Evolutionary conservation across 2,888 invertebrate genomes (phyloP), one percentile per base, ranked within the genome.

Genomic region (Exephanes ischioxanthus): DNA sequence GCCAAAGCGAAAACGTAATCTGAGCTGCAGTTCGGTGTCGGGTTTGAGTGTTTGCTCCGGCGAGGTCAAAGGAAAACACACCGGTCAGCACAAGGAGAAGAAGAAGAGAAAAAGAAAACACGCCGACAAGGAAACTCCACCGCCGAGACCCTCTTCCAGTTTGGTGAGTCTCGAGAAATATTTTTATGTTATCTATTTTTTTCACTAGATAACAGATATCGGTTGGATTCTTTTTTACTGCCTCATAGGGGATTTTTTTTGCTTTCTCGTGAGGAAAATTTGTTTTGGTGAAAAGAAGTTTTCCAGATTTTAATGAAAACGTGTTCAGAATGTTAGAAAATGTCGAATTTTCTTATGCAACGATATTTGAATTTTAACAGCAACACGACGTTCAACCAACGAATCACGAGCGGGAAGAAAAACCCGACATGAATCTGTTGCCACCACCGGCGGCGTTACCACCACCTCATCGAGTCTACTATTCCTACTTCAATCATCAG

Each of bases 401-500:
- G 22, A 96, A 96, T 92, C 96, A 96, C 93, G 96, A 96, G 94
- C 95, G 96, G 95, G 95, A 95, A 94, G 94, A 93, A 80, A 93
- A 92, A 91, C 86, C 91, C 81, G 90, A 94, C 66, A 87, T 88
- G 83, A 90, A 88, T 73, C 89, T 91, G 81, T 87, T 92, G 80
- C 91, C 92, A 79, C 93, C 93, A 58, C 94, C 93, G 61, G 90
- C 91, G 63, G 87, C 88, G 66, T 66, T 70, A 37, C 92, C 91
- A 82, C 90, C 91, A 83, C 90, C 90, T 83, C 92, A 93, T 58
- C 95, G 95, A 85, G 95, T 96, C 89, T 97, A 96, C 94, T 96
- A 96, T 94, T 97, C 97, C 61, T 97, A 97, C 94, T 97, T 97
- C 94, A 97, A 97, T 53, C 94, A 95, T 84, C 96, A 96, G 3